Evolutionary conservation across 2,888 invertebrate genomes (phyloP).

Genomic region (Lymantria dispar): DNA sequence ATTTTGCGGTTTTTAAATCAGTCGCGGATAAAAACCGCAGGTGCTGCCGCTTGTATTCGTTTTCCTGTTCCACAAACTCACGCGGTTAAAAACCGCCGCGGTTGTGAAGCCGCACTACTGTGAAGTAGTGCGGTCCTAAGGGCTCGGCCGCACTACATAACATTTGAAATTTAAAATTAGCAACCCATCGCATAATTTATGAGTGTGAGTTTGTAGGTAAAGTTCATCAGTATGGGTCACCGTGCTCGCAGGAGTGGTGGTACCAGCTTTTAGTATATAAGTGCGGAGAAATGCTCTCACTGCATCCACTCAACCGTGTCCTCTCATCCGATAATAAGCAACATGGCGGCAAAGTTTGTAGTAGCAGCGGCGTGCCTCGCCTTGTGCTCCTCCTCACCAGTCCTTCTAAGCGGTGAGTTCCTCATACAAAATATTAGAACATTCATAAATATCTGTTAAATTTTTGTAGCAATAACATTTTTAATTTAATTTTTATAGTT

Average conservation of each 20-base stretch:
- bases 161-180: constrained; percentile 33
- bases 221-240: constrained; percentile 66
- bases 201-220: constrained; percentile 69
- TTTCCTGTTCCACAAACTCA: too few species aligned
- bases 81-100: neutral
- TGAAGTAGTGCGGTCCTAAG: constrained; percentile 14
- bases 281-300: constrained; percentile 78
- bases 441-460: neutral
- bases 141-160: constrained; percentile 11
- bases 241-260: constrained; percentile 50
- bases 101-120: constrained; percentile 37
- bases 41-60: too few species aligned
- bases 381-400: constrained; percentile 60
- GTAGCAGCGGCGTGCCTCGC: constrained; percentile 60
- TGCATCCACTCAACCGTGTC: constrained; percentile 66
- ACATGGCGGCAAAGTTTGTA: constrained; percentile 68
- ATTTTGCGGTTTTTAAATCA: too few species aligned
- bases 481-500: too few species aligned
- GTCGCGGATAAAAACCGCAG: too few species aligned
- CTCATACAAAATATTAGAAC: neutral
- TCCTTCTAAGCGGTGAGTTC: constrained; percentile 63
- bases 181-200: constrained; percentile 64
- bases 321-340: constrained; percentile 43
- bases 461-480: too few species aligned
- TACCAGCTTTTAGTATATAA: constrained; percentile 57